phyloP scores from a whole-genome alignment of 2,113 vertebrate genomes.

The Microcebus murinus region DNA sequence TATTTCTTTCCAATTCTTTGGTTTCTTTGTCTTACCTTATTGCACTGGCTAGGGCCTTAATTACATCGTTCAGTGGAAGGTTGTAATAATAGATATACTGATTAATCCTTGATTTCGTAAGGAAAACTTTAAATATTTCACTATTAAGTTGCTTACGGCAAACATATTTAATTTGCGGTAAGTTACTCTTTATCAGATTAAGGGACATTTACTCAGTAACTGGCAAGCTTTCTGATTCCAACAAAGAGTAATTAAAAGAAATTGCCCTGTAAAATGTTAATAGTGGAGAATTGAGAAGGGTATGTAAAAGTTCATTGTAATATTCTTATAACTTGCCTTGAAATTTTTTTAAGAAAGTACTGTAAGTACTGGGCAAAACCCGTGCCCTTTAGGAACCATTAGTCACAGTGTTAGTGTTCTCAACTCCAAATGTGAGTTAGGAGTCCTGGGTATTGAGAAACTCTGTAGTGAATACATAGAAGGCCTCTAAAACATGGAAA shows the following conservation, averaged over 20 bases:
- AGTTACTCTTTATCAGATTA: constrained; percentile 7
- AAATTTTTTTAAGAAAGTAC: not conserved
- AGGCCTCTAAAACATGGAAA: not conserved
- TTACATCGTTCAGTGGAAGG: not conserved
- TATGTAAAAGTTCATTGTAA: not conserved
- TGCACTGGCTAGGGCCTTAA: not conserved
- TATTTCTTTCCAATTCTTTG: not conserved
- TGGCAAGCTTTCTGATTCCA: not conserved
- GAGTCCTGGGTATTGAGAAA: constrained; percentile 36
- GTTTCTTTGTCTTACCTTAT: constrained; percentile 3
- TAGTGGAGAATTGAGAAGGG: not conserved
- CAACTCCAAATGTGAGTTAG: not conserved
- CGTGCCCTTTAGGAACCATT: not conserved
- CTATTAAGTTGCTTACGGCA: not conserved
- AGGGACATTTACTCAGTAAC: not conserved
- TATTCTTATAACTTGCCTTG: not conserved
- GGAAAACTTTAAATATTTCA: constrained; percentile 27
- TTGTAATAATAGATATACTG: not conserved
- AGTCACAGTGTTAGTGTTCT: not conserved
- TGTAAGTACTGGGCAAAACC: not conserved
- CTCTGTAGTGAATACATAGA: not conserved
- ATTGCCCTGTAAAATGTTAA: constrained; percentile 14
- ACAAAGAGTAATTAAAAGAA: not conserved
- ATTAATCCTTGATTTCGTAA: not conserved
- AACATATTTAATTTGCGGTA: not conserved